Conservation (phyloP, 2,113 vertebrate genomes). For the Phylloscopus whistleri region DNA sequence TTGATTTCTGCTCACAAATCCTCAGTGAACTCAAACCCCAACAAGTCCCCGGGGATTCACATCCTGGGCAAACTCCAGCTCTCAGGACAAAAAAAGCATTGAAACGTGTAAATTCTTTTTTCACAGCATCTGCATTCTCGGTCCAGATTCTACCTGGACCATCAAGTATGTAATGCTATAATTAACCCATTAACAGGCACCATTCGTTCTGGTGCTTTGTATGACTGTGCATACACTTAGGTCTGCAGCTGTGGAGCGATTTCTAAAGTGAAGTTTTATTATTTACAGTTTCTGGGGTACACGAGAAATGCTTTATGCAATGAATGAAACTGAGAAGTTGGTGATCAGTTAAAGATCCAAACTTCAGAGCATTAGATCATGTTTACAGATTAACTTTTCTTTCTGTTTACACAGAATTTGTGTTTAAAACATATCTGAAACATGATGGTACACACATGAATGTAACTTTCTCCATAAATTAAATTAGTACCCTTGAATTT, state of each 20-base stretch:
- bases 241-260: background rate
- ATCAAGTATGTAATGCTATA: background rate
- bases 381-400: background rate
- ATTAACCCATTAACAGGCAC: background rate
- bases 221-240: background rate
- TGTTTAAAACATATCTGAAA: background rate
- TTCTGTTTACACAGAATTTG: background rate
- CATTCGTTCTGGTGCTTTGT: background rate
- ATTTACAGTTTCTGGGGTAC: background rate
- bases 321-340: background rate
- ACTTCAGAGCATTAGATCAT: background rate
- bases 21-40: background rate
- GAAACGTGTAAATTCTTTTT: conserved; percentile 58
- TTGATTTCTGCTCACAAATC: conserved; percentile 53
- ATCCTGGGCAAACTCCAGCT: conserved; percentile 51
- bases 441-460: background rate
- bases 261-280: background rate
- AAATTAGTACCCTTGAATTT: background rate
- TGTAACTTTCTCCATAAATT: background rate
- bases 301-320: background rate
- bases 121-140: conserved; percentile 26
- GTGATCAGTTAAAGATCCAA: background rate
- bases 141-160: background rate
- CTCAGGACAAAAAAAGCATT: conserved; percentile 67
- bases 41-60: conserved; percentile 30